phyloP scores from a whole-genome alignment of 1,140 invertebrate genomes.

The Heliothis subflexa region DNA sequence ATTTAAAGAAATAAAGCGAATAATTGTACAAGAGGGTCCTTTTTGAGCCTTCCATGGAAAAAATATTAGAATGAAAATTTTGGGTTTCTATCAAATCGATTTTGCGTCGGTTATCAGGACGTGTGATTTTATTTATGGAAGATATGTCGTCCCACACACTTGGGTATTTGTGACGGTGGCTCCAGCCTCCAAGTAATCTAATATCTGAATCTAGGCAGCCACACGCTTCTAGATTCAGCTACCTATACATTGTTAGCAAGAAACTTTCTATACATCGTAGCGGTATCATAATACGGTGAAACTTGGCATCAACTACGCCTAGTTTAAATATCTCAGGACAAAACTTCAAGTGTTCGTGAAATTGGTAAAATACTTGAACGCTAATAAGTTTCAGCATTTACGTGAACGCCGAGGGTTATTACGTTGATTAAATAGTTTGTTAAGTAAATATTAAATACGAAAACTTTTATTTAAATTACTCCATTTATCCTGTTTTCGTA shows the following conservation, averaged over 20 bases:
- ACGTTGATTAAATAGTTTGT: slow-evolving; percentile 16
- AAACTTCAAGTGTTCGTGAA: slow-evolving; percentile 10
- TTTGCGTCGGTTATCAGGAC: background rate
- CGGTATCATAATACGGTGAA: slow-evolving; percentile 10
- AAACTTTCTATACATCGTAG: slow-evolving; percentile 20
- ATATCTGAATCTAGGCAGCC: slow-evolving; percentile 27
- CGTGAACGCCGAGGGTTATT: background rate
- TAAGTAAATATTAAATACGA: background rate
- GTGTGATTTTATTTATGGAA: slow-evolving; percentile 21
- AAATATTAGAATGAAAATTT: slow-evolving; percentile 8
- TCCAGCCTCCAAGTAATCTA: slow-evolving; percentile 17
- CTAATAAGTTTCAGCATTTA: slow-evolving; percentile 19
- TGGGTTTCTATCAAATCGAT: background rate
- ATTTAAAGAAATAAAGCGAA: background rate
- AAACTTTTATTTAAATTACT: background rate
- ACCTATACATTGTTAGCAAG: slow-evolving; percentile 8
- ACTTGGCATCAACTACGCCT: slow-evolving; percentile 31
- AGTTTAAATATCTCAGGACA: slow-evolving; percentile 27
- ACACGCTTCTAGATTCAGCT: background rate
- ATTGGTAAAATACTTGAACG: slow-evolving; percentile 34
- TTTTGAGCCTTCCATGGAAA: background rate
- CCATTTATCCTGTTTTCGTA: slow-evolving; percentile 2
- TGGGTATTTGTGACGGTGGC: background rate
- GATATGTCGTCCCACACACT: background rate
- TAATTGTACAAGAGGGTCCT: background rate